phyloP scores from a whole-genome alignment of 2,797 vertebrate genomes.

The Decapterus maruadsi region DNA sequence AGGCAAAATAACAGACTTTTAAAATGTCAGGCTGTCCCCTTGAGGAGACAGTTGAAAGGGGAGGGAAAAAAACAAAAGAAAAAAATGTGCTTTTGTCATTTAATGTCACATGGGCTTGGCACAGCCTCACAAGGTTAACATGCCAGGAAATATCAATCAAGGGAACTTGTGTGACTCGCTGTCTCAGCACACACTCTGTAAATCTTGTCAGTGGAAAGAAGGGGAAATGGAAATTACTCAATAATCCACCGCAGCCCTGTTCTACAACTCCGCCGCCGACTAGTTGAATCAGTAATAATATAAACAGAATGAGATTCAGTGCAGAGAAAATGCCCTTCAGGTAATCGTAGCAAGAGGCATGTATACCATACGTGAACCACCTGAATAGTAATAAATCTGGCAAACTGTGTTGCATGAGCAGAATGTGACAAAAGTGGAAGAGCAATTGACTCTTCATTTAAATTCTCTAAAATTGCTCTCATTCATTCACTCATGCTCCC shows the following conservation, averaged over 20 bases:
- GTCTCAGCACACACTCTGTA: slow-evolving; percentile 66
- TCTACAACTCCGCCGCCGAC: slow-evolving; percentile 50
- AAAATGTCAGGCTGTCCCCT: slow-evolving; percentile 78
- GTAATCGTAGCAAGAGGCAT: slow-evolving; percentile 22
- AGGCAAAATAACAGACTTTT: slow-evolving; percentile 78
- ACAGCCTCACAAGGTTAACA: slow-evolving; percentile 75
- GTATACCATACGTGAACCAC: slow-evolving; percentile 27
- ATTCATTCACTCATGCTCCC: background rate
- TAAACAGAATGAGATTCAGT: slow-evolving; percentile 55
- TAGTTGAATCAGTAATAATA: slow-evolving; percentile 68
- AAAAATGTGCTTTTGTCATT: slow-evolving; percentile 74
- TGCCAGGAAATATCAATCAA: slow-evolving; percentile 79
- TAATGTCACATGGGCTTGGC: slow-evolving; percentile 72
- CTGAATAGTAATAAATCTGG: slow-evolving; percentile 25
- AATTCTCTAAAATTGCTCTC: slow-evolving; percentile 10
- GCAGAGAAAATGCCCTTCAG: slow-evolving; percentile 51
- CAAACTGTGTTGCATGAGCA: slow-evolving; percentile 5
- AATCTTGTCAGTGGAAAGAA: slow-evolving; percentile 57
- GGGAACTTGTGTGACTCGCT: slow-evolving; percentile 65
- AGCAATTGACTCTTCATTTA: background rate
- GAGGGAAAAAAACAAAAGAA: background rate
- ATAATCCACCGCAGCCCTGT: slow-evolving; percentile 56
- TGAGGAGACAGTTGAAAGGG: slow-evolving; percentile 65
- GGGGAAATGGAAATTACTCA: slow-evolving; percentile 57
- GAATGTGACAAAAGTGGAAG: slow-evolving; percentile 3